Evolutionary conservation across 53 echinoderm and acorn worm genomes (phyloP), one percentile per base, ranked within the genome.

Genomic region (Astropecten irregularis): DNA sequence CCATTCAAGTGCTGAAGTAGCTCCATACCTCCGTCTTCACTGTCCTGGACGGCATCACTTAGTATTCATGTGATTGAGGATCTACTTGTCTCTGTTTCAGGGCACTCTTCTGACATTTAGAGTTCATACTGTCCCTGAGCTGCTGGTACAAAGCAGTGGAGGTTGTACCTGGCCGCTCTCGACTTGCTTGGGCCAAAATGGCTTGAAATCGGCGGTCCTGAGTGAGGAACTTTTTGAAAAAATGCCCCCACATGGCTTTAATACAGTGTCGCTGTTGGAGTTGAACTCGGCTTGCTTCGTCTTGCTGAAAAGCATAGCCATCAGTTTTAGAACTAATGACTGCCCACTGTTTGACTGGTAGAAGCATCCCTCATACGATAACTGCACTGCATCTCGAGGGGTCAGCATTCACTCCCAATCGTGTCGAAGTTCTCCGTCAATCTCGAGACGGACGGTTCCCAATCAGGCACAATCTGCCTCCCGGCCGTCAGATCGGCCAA

Each of bases 81-180:
- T n/a, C n/a, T n/a, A n/a, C n/a, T n/a, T 58, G 58, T 29, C 14
- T 58, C 30, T 14, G 2, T 29, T 58, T 58, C 58, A 58, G 2
- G 30, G 9, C 2, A 5, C n/a, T 58, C 11, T 58, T 58, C 23
- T 49, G 71, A n/a, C 71, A 71, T 36, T 71, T 71, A 1, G 42
- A 47, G 47, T 71, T 71, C 2, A 71, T 49, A 4, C 48, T 50
- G 13, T 71, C 71, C 27, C 47, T 48, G 1, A 71, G 58, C 58
- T 58, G 58, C 4, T 15, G 28, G 6, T 29, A 1, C 10, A 13
- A 29, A 2, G 58, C 37, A 11, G 65, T 15, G 0, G 36, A 2
- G 3, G 65, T 65, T 2, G 65, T 65, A 16, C 65, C 65, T 1
- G 65, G 65, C 1, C 3, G 37, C 37, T 65, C 65, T 9, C 37